Evolutionary conservation across 2,888 invertebrate genomes (phyloP), one percentile per base, ranked within the genome.

Genomic region (Clanis bilineata): DNA sequence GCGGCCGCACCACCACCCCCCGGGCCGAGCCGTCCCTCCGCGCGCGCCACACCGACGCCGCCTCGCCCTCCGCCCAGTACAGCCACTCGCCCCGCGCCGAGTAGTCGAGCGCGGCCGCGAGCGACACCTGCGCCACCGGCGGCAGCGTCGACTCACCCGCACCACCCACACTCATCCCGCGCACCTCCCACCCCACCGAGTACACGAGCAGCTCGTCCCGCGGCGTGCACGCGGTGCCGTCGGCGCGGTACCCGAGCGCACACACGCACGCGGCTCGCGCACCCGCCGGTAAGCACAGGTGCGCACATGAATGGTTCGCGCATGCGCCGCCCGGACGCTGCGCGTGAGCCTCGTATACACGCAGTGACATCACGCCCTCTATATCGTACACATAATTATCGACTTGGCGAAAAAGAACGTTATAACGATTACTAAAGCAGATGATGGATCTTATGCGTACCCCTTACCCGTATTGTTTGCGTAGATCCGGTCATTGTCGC

Each of bases 31-130:
- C 96, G 85, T 97, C 97, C 55, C 97, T 93, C 74, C 94, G 94
- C 68, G 96, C 95, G 61, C 96, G 93, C 58, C 95, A 96, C 62
- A 98, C 94, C 55, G 94, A 93, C 54, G 96, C 96, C 63, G 94
- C 94, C 77, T 96, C 96, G 69, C 93, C 94, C 83, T 97, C 97
- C 54, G 95, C 95, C 97, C 97, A 97, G 87, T 95, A 97, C 55
- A 97, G 87, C 77, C 93, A 94, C 70, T 94, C 94, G 38, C 83
- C 83, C 54, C 76, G 93, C 1, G 85, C 84, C 54, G 72, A 68
- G 69, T 85, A 87, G 64, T 78, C 97, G 55, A 97, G 94, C 39
- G 95, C 94, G 43, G 95, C 94, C 1, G 97, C 97, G 86, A 95
- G 93, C 15, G 95, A 94, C 59, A 97, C 95, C 66, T 94, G 93